Percentiles rank a stretch among this genome's conserved stretches.
phyloP scores from a whole-genome alignment of 2,888 invertebrate genomes.

The Hypolimnas misippus region DNA sequence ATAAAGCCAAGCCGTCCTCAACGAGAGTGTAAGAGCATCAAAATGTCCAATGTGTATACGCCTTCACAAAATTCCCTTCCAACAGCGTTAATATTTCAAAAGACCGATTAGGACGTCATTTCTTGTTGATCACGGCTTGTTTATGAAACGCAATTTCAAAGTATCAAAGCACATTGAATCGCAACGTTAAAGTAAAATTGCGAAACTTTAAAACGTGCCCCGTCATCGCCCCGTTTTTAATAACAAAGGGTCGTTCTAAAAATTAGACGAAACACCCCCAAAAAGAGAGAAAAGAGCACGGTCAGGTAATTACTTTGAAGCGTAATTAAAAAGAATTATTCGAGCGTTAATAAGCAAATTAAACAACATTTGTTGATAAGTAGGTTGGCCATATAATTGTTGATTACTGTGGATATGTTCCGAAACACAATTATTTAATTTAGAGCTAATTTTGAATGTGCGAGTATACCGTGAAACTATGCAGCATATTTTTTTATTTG shows the following conservation, averaged over 20 bases:
- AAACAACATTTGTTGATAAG: constrained; percentile 26
- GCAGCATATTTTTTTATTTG: no score
- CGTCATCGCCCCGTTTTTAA: constrained; percentile 34
- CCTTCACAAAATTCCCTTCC: neutral
- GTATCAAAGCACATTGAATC: constrained; percentile 25
- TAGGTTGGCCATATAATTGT: constrained; percentile 17
- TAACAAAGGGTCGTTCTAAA: constrained; percentile 25
- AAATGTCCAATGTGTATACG: no score
- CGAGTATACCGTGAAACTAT: no score
- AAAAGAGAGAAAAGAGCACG: constrained; percentile 29
- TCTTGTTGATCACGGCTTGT: neutral
- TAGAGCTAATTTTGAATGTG: no score
- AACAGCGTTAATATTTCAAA: constrained; percentile 6
- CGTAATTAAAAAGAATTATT: constrained; percentile 61
- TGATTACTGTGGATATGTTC: no score
- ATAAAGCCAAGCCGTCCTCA: no score
- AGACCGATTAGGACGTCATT: neutral
- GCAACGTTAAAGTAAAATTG: constrained; percentile 31
- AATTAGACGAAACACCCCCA: constrained; percentile 21
- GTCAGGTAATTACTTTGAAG: constrained; percentile 36
- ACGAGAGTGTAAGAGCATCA: no score
- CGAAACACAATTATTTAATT: no score
- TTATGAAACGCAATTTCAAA: neutral
- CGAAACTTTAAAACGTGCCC: constrained; percentile 39
- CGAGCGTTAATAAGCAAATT: constrained; percentile 51